These are phyloP conservation scores for Morpho deidamia DNA, from an alignment of 2,888 invertebrate species.

Conservation along the genomic window DNA sequence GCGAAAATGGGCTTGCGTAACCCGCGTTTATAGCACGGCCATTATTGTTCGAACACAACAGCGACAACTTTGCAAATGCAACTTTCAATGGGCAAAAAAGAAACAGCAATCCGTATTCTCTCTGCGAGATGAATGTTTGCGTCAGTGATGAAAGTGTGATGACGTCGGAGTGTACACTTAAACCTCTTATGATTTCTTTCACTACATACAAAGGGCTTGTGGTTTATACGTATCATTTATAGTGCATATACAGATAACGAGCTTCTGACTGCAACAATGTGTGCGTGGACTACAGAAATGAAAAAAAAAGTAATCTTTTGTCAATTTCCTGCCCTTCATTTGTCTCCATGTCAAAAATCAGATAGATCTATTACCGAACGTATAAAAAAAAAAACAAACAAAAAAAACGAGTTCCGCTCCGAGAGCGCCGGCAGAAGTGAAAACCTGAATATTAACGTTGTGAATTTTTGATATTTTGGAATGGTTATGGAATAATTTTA, in stretches of 20 bases:
- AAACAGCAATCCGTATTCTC: slow-evolving; percentile 20
- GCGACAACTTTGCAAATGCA: slow-evolving; percentile 19
- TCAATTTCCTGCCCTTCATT: neutral
- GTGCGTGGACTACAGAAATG: no score
- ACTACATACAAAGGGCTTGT: neutral
- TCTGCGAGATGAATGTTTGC: slow-evolving; percentile 12
- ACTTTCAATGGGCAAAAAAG: slow-evolving; percentile 20
- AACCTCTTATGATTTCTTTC: slow-evolving; percentile 15
- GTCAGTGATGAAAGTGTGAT: slow-evolving; percentile 17
- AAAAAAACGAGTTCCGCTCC: no score
- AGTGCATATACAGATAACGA: no score
- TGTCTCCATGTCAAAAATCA: neutral
- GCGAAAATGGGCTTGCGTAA: slow-evolving; percentile 12
- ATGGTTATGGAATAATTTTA: no score
- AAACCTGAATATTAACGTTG: no score
- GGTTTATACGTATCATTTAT: neutral
- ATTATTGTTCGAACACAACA: slow-evolving; percentile 12
- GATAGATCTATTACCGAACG: neutral
- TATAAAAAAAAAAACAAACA: no score
- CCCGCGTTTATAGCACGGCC: slow-evolving; percentile 13
- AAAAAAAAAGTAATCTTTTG: neutral
- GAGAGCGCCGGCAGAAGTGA: no score
- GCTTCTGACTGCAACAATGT: no score
- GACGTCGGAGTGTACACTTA: slow-evolving; percentile 10
- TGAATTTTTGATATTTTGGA: no score